Evolutionary conservation across 2,888 invertebrate species (phyloP).

Genomic region (Morinoia aosen): DNA sequence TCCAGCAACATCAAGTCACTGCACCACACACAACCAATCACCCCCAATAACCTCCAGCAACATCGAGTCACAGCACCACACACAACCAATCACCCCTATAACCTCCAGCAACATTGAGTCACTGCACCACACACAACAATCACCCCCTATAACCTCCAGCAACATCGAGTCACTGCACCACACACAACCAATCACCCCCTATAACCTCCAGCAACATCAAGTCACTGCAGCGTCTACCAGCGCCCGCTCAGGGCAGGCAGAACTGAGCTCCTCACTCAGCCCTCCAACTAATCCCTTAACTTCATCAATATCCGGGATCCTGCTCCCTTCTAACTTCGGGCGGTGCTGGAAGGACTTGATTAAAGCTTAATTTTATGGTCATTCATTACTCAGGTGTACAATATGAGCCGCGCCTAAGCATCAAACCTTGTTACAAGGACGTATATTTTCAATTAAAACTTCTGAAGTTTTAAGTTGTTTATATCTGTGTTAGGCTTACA

Average conservation of each 20-base stretch:
- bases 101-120: neutral
- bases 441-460: neutral
- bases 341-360: neutral
- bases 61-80: no score
- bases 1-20: neutral
- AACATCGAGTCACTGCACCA: neutral
- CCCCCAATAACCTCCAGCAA: neutral
- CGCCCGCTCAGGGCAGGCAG: neutral
- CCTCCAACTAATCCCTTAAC: neutral
- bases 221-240: neutral
- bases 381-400: neutral
- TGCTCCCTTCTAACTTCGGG: neutral
- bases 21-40: neutral
- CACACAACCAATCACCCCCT: neutral
- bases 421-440: neutral
- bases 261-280: neutral
- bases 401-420: neutral
- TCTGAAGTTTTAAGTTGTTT: neutral
- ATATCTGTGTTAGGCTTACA: neutral
- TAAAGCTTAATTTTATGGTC: constrained; percentile 4
- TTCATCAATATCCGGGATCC: neutral
- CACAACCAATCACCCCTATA: no score
- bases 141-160: neutral
- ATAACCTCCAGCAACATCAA: neutral
- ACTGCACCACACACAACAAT: no score